Evolutionary conservation across 2,797 vertebrate genomes (phyloP), one percentile per base, ranked within the genome.

Genomic region (Kryptopterus vitreolus): DNA sequence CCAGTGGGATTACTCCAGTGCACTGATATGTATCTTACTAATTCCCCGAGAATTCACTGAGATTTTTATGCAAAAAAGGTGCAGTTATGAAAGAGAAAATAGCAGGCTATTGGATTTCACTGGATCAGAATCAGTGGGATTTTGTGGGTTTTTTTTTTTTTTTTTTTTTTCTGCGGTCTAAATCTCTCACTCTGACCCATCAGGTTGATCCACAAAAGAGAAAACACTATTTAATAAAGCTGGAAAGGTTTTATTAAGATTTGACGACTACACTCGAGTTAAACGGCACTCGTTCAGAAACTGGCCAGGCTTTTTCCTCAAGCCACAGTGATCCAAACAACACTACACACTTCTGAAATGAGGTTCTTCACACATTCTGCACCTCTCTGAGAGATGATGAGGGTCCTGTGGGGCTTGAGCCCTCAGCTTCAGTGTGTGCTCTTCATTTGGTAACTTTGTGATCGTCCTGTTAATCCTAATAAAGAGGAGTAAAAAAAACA

Each of bases 381-480:
- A 74, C 75, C 38, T 59, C 68, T 79, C 83, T 88, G 87, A 88
- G 87, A 87, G 88, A 89, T 89, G 86, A 62, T 88, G 85, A 87
- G 88, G 88, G 87, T 89, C 85, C 88, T 85, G 85, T 81, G 66
- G 82, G 83, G 48, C 88, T 89, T 85, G 18, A 50, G 58, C 59
- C 88, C 84, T 92, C 93, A 90, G 85, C 85, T 91, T 91, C 89
- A 89, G 92, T 92, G 92, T 93, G 91, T 94, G 90, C 90, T 93
- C 91, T 92, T 91, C 88, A 90, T 93, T 95, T 94, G 93, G 92
- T 94, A 94, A 93, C 87, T 84, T 88, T 93, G 94, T 95, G 93
- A 93, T 91, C 78, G 93, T 96, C 92, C 92, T 94, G 92, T 93
- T 93, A 88, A 91, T 90, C 89, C 93, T 91, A 95, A 96, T 88